Evolutionary conservation across 2,888 invertebrate species (phyloP).

Genomic region (Aspidiotus destructor): DNA sequence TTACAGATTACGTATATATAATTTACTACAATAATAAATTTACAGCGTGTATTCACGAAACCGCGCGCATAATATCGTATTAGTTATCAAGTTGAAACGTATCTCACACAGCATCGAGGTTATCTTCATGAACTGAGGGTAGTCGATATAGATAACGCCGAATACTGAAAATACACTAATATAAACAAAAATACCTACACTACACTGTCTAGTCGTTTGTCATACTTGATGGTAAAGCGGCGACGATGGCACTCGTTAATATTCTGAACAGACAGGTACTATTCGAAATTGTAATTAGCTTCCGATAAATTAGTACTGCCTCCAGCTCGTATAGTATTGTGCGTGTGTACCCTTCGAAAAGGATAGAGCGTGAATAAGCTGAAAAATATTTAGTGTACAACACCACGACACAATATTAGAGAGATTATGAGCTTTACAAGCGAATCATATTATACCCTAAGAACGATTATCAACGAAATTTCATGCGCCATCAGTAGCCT

Average conservation of each 20-base stretch:
- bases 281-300: slow-evolving; percentile 29
- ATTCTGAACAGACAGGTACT: slow-evolving; percentile 22
- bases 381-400: too few species aligned
- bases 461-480: too few species aligned
- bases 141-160: slow-evolving; percentile 25
- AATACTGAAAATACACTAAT: slow-evolving; percentile 16
- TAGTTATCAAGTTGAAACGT: slow-evolving; percentile 1
- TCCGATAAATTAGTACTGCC: slow-evolving; percentile 27
- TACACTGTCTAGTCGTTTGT: too few species aligned
- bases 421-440: too few species aligned
- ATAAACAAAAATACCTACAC: too few species aligned
- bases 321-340: slow-evolving; percentile 7
- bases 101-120: too few species aligned
- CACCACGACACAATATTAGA: too few species aligned
- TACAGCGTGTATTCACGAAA: background rate
- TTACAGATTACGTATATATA: slow-evolving; percentile 23
- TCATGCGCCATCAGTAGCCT: too few species aligned
- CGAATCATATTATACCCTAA: too few species aligned
- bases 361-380: too few species aligned
- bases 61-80: background rate
- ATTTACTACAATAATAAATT: slow-evolving; percentile 12
- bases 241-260: slow-evolving; percentile 15
- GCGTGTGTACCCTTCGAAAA: too few species aligned
- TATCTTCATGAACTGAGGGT: slow-evolving; percentile 18
- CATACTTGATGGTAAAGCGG: background rate